Base-by-base conservation (phyloP, 2,888 invertebrate species). In the Blastobasis adustella region DNA sequence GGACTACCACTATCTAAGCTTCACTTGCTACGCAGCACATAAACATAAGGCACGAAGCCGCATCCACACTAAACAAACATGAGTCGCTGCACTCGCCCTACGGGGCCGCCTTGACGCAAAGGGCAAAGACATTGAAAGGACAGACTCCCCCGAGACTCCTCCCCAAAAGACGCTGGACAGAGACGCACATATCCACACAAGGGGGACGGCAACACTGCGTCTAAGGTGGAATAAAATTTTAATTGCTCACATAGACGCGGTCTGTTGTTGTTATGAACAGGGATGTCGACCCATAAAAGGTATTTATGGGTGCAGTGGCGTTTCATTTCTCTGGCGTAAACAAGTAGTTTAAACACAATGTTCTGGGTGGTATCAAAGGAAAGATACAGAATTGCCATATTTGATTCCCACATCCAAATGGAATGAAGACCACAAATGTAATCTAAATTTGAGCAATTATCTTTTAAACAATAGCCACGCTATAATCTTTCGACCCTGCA, bases 121-220 rank as follows among this genome's bases (percentile, higher is more conserved):
- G 89, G 89, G 88, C 89, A 89, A 87, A 86, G 88, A 89, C 88
- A 89, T 89, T 89, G 90, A 90, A 90, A 90, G 90, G 90, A 90
- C 90, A 91, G 90, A 90, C 90, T 90, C 91, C 91, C 91, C 67
- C 60, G 91, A 89, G 91, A 84, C 84, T 79, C 87, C 87, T 81
- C 85, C 84, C 85, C 87, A 79, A 82, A 87, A 87, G 88, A 87
- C 85, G 81, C 54, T 67, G 51, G 70, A 85, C 58, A 58, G 66
- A 59, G 83, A 88, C 74, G 65, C 69, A 70, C 64, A 64, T 83
- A 88, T 73, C 64, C 59, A 67, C 58, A 53, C 51, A 69, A 71
- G 58, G 59, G 79, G 71, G 79, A 82, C 56, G 59, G 59, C 63
- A 59, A 66, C 63, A 82, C 67, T 74, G 71, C 76, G 80, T 82